Evolutionary conservation across 30 jellyfish, hydroid and myxozoan genomes (phyloP), one percentile per base, ranked within the genome.

Genomic region (Turritopsis rubra): DNA sequence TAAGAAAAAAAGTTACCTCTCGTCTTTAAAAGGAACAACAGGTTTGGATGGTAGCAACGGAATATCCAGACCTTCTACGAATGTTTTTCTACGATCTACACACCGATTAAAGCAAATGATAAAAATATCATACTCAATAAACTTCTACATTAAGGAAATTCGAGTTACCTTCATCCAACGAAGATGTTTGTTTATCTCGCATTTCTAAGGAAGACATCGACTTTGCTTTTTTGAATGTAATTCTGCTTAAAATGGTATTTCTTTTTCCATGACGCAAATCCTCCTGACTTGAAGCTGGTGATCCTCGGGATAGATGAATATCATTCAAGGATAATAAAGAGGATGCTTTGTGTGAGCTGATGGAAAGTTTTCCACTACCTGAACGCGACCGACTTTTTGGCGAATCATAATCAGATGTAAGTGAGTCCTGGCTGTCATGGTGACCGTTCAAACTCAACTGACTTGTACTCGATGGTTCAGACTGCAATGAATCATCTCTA

Each of bases 1-100:
- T n/a, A 41, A 41, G 13, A 3, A 41, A 41, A 13, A 3, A 5
- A 41, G 13, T 41, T 41, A 41, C 60, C 60, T 41, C 13, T 41
- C 60, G 13, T 41, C 60, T 13, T 41, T 41, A 41, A 3, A 41
- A 41, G 60, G 60, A 8, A 0, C 77, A n/a, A 22, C 22, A n/a
- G 77, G 30, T 68, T 68, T 68, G 28, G 77, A n/a, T 27, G 77
- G 77, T 21, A 78, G 53, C 28, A 26, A 25, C 23, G 82, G 95
- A 21, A 88, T 52, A 75, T 90, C 72, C 30, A 90, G 79, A 52
- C 94, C 97, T 29, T 95, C 97, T 86, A 86, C 86, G 41, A 90
- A 85, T 9, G 97, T 90, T 60, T 81, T 90, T 29, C 97, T 83
- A 54, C 97, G 91, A 54, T 90, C 97, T 90, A 82, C 21, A 75